A percentile compares a stretch with the other conserved stretches of the same genome.
phyloP scores from a whole-genome alignment of 2,113 vertebrate genomes.

The Thryonomys swinderianus region DNA sequence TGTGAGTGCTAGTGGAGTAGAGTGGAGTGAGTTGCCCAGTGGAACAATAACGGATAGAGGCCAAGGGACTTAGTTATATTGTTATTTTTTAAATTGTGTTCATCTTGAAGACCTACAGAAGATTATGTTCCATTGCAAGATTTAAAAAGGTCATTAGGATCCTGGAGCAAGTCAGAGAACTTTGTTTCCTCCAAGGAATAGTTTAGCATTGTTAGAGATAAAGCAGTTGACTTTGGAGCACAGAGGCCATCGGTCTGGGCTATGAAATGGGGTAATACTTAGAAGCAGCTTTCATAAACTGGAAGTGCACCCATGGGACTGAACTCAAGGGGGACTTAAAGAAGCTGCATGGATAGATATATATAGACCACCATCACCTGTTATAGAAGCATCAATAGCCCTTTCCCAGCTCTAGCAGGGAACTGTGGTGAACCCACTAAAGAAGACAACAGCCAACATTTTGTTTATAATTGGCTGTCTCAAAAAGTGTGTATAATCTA shows the following conservation, averaged over 20 bases:
- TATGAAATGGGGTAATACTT: background rate
- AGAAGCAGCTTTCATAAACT: background rate
- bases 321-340: background rate
- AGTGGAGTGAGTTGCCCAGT: background rate
- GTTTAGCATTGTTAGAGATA: background rate
- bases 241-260: background rate
- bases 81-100: background rate
- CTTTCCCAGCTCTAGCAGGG: background rate
- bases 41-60: background rate
- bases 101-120: background rate
- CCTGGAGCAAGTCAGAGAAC: constrained; percentile 4
- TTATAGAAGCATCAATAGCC: background rate
- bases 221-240: background rate
- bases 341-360: background rate
- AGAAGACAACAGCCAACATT: background rate
- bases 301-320: background rate
- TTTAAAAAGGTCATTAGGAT: background rate
- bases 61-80: background rate
- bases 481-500: background rate
- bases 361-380: background rate
- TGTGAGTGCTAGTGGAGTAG: background rate
- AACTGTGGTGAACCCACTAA: background rate
- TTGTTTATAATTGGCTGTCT: background rate
- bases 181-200: background rate
- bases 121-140: background rate